These are phyloP conservation scores for Brienomyrus longianalis DNA, from an alignment of 2,113 vertebrate species.

Conservation along the genomic window DNA sequence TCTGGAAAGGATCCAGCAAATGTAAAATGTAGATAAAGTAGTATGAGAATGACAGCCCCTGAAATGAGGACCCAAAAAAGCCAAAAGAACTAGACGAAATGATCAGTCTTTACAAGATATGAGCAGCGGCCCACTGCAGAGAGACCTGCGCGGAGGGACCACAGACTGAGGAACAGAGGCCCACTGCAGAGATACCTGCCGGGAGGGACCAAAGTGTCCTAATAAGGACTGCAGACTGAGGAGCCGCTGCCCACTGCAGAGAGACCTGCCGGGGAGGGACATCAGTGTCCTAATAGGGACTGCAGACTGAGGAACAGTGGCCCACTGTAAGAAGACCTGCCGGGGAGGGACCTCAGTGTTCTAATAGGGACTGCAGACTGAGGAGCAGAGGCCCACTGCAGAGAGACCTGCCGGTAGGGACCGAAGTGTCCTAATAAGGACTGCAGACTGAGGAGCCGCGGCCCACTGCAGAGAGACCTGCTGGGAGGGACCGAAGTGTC, in stretches of 20 bases:
- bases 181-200: too few species aligned
- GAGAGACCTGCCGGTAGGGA: not conserved
- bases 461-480: not conserved
- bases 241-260: too few species aligned
- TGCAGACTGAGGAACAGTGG: not conserved
- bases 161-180: not conserved
- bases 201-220: too few species aligned
- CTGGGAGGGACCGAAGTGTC: not conserved
- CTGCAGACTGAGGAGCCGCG: too few species aligned
- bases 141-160: not conserved
- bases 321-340: not conserved
- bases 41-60: not conserved
- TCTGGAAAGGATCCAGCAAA: not conserved
- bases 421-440: too few species aligned
- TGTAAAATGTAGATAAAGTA: slow-evolving; percentile 3
- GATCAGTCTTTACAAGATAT: not conserved
- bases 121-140: not conserved
- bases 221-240: too few species aligned
- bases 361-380: not conserved
- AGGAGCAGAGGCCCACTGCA: not conserved
- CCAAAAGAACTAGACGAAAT: not conserved
- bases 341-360: too few species aligned
- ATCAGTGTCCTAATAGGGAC: not conserved
- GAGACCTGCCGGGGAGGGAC: too few species aligned
- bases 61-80: not conserved